These are phyloP conservation scores for Picus viridis DNA, from an alignment of 2,797 vertebrate genomes.

Conservation along the genomic window DNA sequence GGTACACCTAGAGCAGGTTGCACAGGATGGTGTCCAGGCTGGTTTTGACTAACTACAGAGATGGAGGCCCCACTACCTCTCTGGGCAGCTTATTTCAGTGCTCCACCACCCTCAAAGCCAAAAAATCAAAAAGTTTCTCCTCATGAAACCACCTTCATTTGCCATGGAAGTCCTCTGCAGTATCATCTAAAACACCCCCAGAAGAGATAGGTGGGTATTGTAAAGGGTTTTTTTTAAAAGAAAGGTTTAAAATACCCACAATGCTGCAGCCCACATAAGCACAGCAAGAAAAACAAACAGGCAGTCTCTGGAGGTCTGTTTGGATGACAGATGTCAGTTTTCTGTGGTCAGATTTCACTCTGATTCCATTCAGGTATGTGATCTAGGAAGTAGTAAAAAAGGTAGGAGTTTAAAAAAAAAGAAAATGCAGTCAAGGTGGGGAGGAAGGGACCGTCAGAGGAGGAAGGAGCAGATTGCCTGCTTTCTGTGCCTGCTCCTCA, in stretches of 20 bases:
- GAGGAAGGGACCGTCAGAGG: background rate
- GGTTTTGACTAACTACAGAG: too few relatives aligned
- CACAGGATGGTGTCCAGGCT: too few relatives aligned
- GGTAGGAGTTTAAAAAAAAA: conserved; percentile 49
- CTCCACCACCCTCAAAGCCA: too few relatives aligned
- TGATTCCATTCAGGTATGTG: conserved; percentile 62
- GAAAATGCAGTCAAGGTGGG: conserved; percentile 10
- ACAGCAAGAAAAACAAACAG: conserved; percentile 59
- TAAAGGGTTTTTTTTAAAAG: background rate
- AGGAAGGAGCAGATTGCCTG: background rate
- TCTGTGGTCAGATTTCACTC: conserved; percentile 15
- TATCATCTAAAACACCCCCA: background rate
- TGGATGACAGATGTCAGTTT: conserved; percentile 66
- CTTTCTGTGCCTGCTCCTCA: background rate
- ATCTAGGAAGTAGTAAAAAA: conserved; percentile 58
- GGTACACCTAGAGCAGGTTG: too few relatives aligned
- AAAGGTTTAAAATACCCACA: background rate
- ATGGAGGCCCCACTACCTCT: too few relatives aligned
- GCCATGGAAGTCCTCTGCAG: background rate
- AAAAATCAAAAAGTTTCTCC: too few relatives aligned
- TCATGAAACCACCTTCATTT: background rate
- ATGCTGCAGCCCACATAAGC: background rate
- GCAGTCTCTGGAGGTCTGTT: conserved; percentile 41
- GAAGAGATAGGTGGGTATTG: background rate
- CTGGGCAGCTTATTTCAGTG: too few relatives aligned